Evolutionary conservation across 2,113 vertebrate species (phyloP).

Genomic region (Vanacampus margaritifer): DNA sequence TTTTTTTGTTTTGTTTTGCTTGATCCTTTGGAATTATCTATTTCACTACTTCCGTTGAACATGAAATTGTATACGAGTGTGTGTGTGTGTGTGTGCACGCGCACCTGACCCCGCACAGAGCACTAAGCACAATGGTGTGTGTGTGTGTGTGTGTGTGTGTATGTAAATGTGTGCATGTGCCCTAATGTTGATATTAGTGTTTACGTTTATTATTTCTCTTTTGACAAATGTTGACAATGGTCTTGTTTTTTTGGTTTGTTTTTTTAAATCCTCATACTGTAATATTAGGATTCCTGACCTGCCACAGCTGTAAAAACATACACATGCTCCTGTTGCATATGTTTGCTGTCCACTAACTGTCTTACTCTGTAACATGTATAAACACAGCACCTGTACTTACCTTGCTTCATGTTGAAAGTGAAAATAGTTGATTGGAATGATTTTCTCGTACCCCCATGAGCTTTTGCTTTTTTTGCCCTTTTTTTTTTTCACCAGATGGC

Average conservation of each 20-base stretch:
- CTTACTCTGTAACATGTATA: conserved; percentile 27
- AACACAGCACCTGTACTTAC: conserved; percentile 20
- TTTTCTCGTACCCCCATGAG: neutral
- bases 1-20: neutral
- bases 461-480: neutral
- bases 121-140: conserved; percentile 6
- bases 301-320: conserved; percentile 20
- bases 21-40: conserved; percentile 1
- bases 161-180: conserved; percentile 1
- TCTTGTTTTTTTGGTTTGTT: conserved; percentile 20
- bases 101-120: neutral
- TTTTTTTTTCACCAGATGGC: conserved; percentile 63
- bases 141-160: neutral
- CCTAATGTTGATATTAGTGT: conserved; percentile 45
- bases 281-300: conserved; percentile 25
- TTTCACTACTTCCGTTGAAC: conserved; percentile 25
- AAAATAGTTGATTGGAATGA: conserved; percentile 28
- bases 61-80: conserved; percentile 7
- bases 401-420: conserved; percentile 25
- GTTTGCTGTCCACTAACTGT: conserved; percentile 25
- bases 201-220: conserved; percentile 48
- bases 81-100: neutral
- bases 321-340: neutral
- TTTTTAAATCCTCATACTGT: conserved; percentile 27
- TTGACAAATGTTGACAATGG: conserved; percentile 24